Evolutionary conservation across 2,888 invertebrate species (phyloP).

Genomic region (Pherbina coryleti): DNA sequence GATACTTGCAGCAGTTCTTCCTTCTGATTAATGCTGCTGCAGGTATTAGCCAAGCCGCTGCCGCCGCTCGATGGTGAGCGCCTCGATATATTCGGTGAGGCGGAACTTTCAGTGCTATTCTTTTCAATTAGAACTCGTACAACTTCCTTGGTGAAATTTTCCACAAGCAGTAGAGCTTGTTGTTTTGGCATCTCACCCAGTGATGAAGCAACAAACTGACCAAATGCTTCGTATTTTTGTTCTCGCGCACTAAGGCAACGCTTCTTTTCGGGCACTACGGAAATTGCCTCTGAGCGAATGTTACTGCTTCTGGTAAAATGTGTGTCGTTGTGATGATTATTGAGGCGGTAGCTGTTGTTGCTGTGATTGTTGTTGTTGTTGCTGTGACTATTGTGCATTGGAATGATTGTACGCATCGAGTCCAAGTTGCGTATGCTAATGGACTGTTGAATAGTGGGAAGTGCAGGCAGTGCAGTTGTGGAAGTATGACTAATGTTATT

Average conservation of each 20-base stretch:
- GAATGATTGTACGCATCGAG: conserved; percentile 36
- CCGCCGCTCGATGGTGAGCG: neutral
- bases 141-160: conserved; percentile 66
- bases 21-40: neutral
- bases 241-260: conserved; percentile 46
- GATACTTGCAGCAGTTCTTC: neutral
- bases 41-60: neutral
- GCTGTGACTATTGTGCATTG: neutral
- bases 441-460: conserved; percentile 30
- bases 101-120: neutral
- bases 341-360: conserved; percentile 7
- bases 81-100: neutral
- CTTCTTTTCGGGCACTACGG: conserved; percentile 30
- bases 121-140: conserved; percentile 62
- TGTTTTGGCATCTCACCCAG: conserved; percentile 63
- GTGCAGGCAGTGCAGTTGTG: conserved; percentile 4
- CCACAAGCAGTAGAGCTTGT: conserved; percentile 63
- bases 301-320: neutral
- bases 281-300: neutral
- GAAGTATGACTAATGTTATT: neutral
- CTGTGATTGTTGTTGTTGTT: neutral
- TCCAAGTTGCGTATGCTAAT: conserved; percentile 46
- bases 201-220: conserved; percentile 66
- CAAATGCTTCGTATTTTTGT: conserved; percentile 61
- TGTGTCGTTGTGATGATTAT: conserved; percentile 3